phyloP scores from a whole-genome alignment of 1,140 invertebrate genomes.

The Lucilia cuprina region DNA sequence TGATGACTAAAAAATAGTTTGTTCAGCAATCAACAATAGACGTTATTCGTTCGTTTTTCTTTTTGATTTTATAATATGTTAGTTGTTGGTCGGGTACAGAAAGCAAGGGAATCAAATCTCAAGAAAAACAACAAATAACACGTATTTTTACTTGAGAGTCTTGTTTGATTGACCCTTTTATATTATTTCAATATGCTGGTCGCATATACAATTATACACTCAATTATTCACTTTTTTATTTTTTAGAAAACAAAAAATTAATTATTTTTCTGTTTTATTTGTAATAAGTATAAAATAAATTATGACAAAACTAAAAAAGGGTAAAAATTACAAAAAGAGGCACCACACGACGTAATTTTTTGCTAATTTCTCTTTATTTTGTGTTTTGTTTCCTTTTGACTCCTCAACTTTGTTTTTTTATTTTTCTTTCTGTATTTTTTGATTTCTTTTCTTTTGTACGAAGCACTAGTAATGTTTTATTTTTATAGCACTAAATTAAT shows the following conservation, averaged over 20 bases:
- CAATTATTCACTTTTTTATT: neutral
- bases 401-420: neutral
- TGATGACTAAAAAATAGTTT: conserved; percentile 23
- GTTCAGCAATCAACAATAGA: neutral
- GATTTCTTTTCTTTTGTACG: neutral
- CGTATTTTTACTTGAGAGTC: neutral
- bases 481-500: neutral
- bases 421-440: neutral
- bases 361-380: neutral
- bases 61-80: neutral
- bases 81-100: neutral
- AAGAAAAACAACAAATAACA: neutral
- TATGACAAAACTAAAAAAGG: neutral
- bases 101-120: neutral
- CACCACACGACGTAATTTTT: conserved; percentile 9
- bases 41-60: neutral
- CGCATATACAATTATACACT: neutral
- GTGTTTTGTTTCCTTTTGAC: neutral
- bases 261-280: neutral
- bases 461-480: conserved; percentile 11
- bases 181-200: neutral
- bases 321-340: neutral
- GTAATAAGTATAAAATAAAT: neutral
- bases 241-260: neutral
- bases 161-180: conserved; percentile 3